phyloP scores from a whole-genome alignment of 2,888 invertebrate species.

The Tetramorium bicarinatum region DNA sequence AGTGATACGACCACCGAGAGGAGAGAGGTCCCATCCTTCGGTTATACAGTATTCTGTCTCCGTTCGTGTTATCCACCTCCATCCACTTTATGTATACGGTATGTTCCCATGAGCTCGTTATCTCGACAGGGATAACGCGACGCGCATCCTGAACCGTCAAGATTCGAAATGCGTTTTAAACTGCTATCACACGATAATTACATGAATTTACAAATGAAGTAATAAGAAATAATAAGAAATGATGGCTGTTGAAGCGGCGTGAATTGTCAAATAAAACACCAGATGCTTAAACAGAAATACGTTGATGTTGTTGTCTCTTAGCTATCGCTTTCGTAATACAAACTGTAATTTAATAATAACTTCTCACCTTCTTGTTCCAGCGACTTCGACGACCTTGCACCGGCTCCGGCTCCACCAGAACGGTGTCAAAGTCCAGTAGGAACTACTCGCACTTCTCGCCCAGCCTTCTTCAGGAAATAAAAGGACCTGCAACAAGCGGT shows the following conservation, averaged over 20 bases:
- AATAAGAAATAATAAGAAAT: constrained; percentile 1
- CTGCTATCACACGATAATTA: not conserved
- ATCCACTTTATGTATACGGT: constrained; percentile 29
- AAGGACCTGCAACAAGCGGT: constrained; percentile 89
- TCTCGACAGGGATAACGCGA: constrained; percentile 61
- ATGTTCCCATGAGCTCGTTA: constrained; percentile 61
- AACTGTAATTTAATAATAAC: constrained; percentile 15
- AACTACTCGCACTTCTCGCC: constrained; percentile 94
- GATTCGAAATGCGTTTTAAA: not conserved
- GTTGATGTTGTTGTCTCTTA: not conserved
- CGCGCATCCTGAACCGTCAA: constrained; percentile 39
- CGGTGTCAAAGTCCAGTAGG: constrained; percentile 95
- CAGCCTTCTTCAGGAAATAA: constrained; percentile 96
- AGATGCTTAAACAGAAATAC: not conserved
- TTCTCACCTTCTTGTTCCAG: constrained; percentile 91
- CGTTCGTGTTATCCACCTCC: constrained; percentile 42
- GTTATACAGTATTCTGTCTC: constrained; percentile 40
- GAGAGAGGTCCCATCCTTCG: not conserved
- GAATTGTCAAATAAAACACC: not conserved
- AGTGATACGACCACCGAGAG: constrained; percentile 53
- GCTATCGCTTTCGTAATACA: not conserved
- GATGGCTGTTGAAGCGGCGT: not conserved
- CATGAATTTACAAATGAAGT: not conserved
- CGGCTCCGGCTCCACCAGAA: constrained; percentile 95
- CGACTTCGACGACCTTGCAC: constrained; percentile 94